phyloP scores from a whole-genome alignment of 1,140 invertebrate species.

The Akabosia matsudoensis region DNA sequence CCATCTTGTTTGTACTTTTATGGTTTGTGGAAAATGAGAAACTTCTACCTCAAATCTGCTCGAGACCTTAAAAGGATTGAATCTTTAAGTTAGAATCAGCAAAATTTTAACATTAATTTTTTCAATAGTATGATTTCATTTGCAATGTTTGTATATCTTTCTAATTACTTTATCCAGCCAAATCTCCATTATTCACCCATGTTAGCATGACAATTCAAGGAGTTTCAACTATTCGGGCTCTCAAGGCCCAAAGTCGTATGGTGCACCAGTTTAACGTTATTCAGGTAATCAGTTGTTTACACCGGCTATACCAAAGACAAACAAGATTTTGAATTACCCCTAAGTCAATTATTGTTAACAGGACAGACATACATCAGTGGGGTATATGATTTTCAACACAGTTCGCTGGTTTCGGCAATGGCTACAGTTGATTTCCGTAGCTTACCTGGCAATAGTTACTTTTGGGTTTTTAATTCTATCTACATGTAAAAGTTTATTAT shows the following conservation, averaged over 20 bases:
- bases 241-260: conserved; percentile 54
- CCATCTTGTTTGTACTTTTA: conserved; percentile 59
- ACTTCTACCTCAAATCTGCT: conserved; percentile 39
- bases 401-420: conserved; percentile 57
- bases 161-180: conserved; percentile 50
- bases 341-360: conserved; percentile 32
- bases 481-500: conserved; percentile 31
- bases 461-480: conserved; percentile 52
- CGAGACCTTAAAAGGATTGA: conserved; percentile 41
- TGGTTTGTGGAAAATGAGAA: too few relatives aligned
- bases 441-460: conserved; percentile 55
- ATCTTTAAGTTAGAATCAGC: conserved; percentile 56
- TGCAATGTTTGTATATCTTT: not conserved
- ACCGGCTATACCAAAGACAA: not conserved
- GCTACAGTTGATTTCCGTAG: conserved; percentile 56
- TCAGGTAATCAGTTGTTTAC: conserved; percentile 40
- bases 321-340: not conserved
- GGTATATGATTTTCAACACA: conserved; percentile 55
- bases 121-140: not conserved
- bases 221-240: conserved; percentile 57
- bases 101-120: not conserved
- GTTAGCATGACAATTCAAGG: conserved; percentile 57
- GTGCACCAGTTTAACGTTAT: conserved; percentile 52
- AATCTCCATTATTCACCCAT: conserved; percentile 61
- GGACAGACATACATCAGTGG: conserved; percentile 54